A percentile compares a stretch with the other conserved stretches of the same genome.
These are phyloP conservation scores for Rhyacophila brunnea DNA, from an alignment of 1,140 invertebrate species.

Conservation along the genomic window DNA sequence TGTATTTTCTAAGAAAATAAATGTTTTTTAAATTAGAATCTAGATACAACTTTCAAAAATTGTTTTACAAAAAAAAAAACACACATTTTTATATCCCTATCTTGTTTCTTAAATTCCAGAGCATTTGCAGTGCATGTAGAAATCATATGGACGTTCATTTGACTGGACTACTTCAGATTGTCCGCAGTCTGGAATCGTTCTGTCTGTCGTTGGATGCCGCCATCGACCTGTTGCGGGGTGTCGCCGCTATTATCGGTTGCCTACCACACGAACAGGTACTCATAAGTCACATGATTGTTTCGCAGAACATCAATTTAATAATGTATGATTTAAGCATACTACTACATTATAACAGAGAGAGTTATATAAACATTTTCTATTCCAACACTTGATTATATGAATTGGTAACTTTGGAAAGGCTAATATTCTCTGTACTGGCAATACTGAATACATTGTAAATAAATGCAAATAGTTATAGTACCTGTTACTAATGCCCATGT, in stretches of 20 bases:
- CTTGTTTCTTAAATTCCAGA: slow-evolving; percentile 42
- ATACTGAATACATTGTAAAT: no score
- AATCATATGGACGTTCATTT: slow-evolving; percentile 81
- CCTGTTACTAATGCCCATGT: no score
- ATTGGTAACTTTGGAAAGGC: no score
- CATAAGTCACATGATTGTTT: not conserved
- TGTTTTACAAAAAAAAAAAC: not conserved
- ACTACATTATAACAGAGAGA: no score
- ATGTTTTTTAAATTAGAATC: not conserved
- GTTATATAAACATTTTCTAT: no score
- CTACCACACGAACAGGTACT: slow-evolving; percentile 62
- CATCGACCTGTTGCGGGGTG: slow-evolving; percentile 79
- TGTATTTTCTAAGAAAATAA: no score
- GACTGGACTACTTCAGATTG: slow-evolving; percentile 76
- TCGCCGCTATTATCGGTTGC: slow-evolving; percentile 63
- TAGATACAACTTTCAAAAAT: not conserved
- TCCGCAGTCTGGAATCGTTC: slow-evolving; percentile 76
- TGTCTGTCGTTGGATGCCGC: slow-evolving; percentile 78
- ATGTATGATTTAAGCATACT: no score
- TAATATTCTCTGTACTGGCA: no score
- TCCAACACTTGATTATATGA: no score
- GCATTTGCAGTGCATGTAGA: slow-evolving; percentile 76
- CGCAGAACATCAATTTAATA: no score
- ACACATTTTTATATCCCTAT: no score
- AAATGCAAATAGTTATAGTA: no score